Conservation (phyloP, 2,797 vertebrate genomes). For the Hippoglossus hippoglossus region DNA sequence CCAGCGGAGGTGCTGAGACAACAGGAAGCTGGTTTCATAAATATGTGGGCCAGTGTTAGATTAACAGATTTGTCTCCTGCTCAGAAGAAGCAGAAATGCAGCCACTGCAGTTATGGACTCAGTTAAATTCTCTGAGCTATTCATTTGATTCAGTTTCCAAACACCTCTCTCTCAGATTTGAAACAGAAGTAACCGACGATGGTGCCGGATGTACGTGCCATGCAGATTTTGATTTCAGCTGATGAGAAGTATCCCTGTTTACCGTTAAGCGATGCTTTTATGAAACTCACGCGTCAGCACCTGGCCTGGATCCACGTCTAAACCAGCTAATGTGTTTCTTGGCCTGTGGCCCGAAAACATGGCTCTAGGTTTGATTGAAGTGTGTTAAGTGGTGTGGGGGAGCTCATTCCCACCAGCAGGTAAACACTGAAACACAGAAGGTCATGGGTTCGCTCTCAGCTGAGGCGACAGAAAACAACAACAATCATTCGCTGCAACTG, state of each 20-base stretch:
- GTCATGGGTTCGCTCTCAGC: neutral
- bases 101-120: no score
- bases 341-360: neutral
- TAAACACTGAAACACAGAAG: neutral
- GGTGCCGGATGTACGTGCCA: neutral
- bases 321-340: neutral
- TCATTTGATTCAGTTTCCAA: no score
- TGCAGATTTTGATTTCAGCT: neutral
- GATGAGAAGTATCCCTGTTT: constrained; percentile 3
- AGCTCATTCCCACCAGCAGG: neutral
- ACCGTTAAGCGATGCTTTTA: neutral
- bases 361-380: constrained; percentile 17
- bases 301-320: constrained; percentile 4
- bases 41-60: no score
- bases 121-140: no score
- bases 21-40: no score
- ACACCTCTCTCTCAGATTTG: neutral
- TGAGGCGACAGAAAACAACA: neutral
- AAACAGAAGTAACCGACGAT: neutral
- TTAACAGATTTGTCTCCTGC: no score
- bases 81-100: no score
- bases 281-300: constrained; percentile 12
- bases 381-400: neutral
- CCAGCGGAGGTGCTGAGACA: no score
- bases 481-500: neutral